phyloP scores from a whole-genome alignment of 2,113 vertebrate species.

The Phalacrocorax aristotelis region DNA sequence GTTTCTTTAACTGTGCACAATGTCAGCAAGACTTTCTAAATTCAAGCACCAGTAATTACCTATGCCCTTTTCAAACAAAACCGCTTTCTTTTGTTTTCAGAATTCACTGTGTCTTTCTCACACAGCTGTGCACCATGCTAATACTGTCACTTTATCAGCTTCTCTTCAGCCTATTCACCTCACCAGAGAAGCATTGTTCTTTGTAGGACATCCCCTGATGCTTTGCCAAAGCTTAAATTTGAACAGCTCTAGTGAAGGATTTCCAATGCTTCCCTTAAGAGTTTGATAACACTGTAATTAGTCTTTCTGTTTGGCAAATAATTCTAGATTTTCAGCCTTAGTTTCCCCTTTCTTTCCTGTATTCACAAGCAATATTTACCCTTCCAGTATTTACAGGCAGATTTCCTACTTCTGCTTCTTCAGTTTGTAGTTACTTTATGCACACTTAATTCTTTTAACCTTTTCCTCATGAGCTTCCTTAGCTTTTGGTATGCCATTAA shows the following conservation, averaged over 20 bases:
- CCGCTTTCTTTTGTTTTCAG: neutral
- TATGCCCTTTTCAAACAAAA: slow-evolving; percentile 16
- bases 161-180: slow-evolving; percentile 41
- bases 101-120: neutral
- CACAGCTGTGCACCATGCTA: neutral
- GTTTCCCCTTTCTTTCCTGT: neutral
- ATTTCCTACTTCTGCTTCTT: neutral
- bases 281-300: slow-evolving; percentile 41
- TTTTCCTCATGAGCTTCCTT: neutral
- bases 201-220: neutral
- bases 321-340: slow-evolving; percentile 10
- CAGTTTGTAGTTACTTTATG: neutral
- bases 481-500: neutral
- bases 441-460: slow-evolving; percentile 26
- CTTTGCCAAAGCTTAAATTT: slow-evolving; percentile 33
- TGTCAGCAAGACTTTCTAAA: slow-evolving; percentile 3
- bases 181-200: slow-evolving; percentile 45
- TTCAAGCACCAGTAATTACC: neutral
- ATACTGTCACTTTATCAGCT: slow-evolving; percentile 37
- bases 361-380: neutral
- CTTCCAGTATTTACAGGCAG: neutral
- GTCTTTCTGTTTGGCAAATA: slow-evolving; percentile 36
- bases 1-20: neutral
- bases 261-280: slow-evolving; percentile 28
- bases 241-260: slow-evolving; percentile 31